Conservation (phyloP, 92 coral and sea anemone genomes). For the Palythoa grandis region DNA sequence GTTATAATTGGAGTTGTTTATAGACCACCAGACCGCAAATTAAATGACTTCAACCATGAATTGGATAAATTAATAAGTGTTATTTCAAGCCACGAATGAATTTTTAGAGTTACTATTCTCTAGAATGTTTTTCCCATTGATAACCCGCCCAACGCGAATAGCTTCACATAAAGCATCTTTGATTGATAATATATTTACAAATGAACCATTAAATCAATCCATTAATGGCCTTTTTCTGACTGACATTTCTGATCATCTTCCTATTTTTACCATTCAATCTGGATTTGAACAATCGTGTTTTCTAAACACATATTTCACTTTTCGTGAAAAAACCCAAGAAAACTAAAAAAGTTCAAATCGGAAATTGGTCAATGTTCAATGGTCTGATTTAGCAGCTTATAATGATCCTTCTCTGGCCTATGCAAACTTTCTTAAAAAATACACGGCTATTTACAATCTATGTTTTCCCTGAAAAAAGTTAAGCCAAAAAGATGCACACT, state of each 20-base stretch:
- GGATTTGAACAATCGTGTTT: too few species aligned
- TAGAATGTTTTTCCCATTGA: conserved; percentile 43
- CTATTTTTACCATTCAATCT: too few species aligned
- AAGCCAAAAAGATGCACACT: neutral
- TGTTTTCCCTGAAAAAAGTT: neutral
- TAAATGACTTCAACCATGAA: too few species aligned
- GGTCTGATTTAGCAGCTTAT: neutral
- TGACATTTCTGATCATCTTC: too few species aligned
- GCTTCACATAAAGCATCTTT: conserved; percentile 59
- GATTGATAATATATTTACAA: conserved; percentile 68
- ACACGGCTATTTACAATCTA: neutral
- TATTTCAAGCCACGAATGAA: conserved; percentile 48
- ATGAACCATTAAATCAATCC: conserved; percentile 19
- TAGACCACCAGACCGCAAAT: too few species aligned
- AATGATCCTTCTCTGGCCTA: neutral
- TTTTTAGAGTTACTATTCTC: too few species aligned
- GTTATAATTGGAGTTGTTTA: conserved; percentile 52
- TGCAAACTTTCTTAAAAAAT: neutral
- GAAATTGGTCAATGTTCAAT: neutral
- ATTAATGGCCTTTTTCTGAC: too few species aligned
- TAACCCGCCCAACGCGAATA: conserved; percentile 64
- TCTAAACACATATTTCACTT: conserved; percentile 34
- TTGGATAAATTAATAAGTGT: conserved; percentile 27
- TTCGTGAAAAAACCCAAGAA: conserved; percentile 31
- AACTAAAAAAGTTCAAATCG: neutral